Percentiles rank a stretch among this genome's conserved stretches.
phyloP scores from a whole-genome alignment of 2,888 invertebrate species.

The Imbricaverruca yamaguchii region DNA sequence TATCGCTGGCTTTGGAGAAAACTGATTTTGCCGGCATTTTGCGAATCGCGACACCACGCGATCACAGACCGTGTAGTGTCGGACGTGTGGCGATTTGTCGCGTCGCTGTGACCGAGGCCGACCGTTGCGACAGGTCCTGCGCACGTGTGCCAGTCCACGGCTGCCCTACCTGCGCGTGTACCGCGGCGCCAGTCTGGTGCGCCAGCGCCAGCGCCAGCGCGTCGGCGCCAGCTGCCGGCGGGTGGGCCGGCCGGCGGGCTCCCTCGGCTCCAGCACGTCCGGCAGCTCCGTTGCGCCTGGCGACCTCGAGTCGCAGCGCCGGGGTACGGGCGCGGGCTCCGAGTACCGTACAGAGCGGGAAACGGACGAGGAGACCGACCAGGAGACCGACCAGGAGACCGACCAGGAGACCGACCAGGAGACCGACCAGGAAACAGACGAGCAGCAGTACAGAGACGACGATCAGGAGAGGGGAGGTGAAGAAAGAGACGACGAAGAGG shows the following conservation, averaged over 20 bases:
- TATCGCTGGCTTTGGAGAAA: no score
- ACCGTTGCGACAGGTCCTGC: neutral
- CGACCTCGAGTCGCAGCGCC: neutral
- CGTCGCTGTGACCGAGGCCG: no score
- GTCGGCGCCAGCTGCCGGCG: neutral
- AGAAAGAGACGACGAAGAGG: neutral
- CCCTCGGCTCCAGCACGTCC: neutral
- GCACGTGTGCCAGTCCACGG: neutral
- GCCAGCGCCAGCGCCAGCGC: neutral
- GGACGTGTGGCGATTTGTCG: no score
- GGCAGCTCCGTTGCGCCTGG: neutral
- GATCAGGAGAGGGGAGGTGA: no score
- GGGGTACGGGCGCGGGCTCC: neutral
- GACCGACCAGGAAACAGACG: no score
- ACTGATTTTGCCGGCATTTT: no score
- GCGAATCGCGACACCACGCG: no score
- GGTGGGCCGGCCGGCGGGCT: neutral
- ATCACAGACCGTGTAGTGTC: no score
- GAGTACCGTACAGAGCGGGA: neutral
- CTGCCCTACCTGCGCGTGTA: conserved; percentile 11
- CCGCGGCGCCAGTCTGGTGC: neutral
- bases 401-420: no score
- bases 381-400: no score
- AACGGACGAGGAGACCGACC: neutral
- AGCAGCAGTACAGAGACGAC: no score